A percentile compares a stretch with the other conserved stretches of the same genome.
Conservation (phyloP, 2,888 invertebrate genomes). For the Brachycybe producta region DNA sequence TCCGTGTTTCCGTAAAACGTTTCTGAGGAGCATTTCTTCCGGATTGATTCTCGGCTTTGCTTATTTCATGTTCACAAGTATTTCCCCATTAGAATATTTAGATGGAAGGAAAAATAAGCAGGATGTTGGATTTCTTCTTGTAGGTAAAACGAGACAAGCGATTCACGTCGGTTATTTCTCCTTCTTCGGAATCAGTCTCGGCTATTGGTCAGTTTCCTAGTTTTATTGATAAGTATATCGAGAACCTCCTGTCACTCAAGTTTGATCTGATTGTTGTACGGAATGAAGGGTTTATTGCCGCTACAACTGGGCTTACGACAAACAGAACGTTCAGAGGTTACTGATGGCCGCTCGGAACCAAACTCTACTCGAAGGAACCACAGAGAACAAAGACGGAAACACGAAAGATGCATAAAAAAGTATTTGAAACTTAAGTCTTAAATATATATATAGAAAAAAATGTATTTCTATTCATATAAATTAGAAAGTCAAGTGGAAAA, state of each 20-base stretch:
- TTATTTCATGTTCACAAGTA: slow-evolving; percentile 61
- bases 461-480: no score
- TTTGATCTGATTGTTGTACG: neutral
- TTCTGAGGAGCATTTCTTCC: slow-evolving; percentile 56
- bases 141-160: slow-evolving; percentile 35
- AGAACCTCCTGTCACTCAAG: neutral
- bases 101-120: neutral
- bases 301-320: slow-evolving; percentile 51
- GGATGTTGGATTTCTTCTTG: neutral
- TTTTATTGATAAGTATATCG: neutral
- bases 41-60: slow-evolving; percentile 53
- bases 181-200: slow-evolving; percentile 49
- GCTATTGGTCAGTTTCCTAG: slow-evolving; percentile 45
- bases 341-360: slow-evolving; percentile 49
- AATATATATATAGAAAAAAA: neutral
- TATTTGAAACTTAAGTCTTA: neutral
- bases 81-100: neutral
- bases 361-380: slow-evolving; percentile 50
- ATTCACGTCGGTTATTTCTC: slow-evolving; percentile 52
- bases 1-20: slow-evolving; percentile 66
- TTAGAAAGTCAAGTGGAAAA: no score
- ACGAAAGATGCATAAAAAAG: slow-evolving; percentile 5
- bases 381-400: slow-evolving; percentile 28
- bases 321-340: slow-evolving; percentile 49
- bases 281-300: slow-evolving; percentile 34